Base-by-base conservation (phyloP, 2,888 invertebrate species). In the Fabriciana adippe region DNA sequence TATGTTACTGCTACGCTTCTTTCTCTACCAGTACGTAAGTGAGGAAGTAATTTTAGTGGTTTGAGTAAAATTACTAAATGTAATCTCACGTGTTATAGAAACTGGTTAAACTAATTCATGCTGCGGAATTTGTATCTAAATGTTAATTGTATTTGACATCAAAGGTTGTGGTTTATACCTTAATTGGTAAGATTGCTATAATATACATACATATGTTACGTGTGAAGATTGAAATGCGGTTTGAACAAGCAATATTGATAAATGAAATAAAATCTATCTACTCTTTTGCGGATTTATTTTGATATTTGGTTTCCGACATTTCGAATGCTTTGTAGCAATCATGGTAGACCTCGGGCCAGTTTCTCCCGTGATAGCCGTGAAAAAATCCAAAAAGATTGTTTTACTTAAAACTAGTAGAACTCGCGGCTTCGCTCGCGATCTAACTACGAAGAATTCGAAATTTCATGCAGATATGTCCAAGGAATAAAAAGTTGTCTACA, bases 11-110 rank as follows among this genome's bases (percentile, higher is more conserved):
- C 13, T 6, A 47, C 13, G 18, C 31, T 48, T 62, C 45, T 16
- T 51, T 21, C 51, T 18, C 35, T 61, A 18, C n/a, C 16, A 41
- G 18, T 41, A 50, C 55, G 53, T 45, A 21, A n/a, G n/a, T 13
- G 13, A 66, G 69, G 70, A 71, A 73, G 62, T 60, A 45, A 64
- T 64, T 64, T 55, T 59, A 69, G 65, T 67, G 70, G 62, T 67
- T 55, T 59, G 55, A 68, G 66, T 55, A 68, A 71, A 72, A 68
- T 64, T 55, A 62, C 62, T 55, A 18, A 26, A 59, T 63, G 15
- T 67, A 67, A 70, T 70, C 55, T 64, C 45, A 55, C 21, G 53
- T 64, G 54, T 14, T 55, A 63, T 16, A 55, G 55, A 51, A 48
- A 50, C 35, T 54, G 63, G 61, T 68, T 71, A 61, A 45, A 55